Evolutionary conservation across 2,888 invertebrate genomes (phyloP).

Genomic region (Calameuta idolon): DNA sequence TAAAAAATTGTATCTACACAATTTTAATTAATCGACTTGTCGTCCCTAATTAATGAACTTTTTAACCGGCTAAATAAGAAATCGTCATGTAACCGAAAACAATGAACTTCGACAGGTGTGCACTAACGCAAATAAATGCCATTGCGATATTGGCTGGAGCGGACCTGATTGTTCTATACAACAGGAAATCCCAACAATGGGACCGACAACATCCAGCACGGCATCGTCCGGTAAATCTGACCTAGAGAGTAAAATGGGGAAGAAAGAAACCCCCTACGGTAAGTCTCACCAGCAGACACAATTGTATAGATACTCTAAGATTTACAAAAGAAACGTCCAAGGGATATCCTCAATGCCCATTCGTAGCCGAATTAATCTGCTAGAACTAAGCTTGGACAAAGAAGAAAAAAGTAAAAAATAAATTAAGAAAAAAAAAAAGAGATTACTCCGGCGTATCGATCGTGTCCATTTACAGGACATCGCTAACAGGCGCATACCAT

Average conservation of each 20-base stretch:
- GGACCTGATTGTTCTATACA: conserved; percentile 88
- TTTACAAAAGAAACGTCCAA: not conserved
- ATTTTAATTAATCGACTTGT: not conserved
- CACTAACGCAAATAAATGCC: conserved; percentile 92
- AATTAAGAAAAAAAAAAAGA: not conserved
- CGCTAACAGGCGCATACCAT: conserved; percentile 53
- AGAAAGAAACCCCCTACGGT: conserved; percentile 95
- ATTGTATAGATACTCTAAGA: not conserved
- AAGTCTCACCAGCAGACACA: conserved; percentile 67
- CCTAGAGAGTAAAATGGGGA: conserved; percentile 76
- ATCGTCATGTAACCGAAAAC: not conserved
- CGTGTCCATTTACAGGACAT: not conserved
- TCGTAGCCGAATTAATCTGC: not conserved
- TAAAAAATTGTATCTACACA: not conserved
- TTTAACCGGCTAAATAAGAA: not conserved
- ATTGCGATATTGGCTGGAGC: conserved; percentile 89
- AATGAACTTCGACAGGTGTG: conserved; percentile 76
- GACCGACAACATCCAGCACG: conserved; percentile 71
- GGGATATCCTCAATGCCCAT: not conserved
- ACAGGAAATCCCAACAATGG: conserved; percentile 71
- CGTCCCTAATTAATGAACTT: not conserved
- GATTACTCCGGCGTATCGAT: not conserved
- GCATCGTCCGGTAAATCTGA: conserved; percentile 70
- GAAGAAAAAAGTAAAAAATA: not conserved
- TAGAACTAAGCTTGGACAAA: not conserved